A percentile compares a stretch with the other conserved stretches of the same genome.
Conservation (phyloP, 2,888 invertebrate species). For the Plagiodera versicolora region DNA sequence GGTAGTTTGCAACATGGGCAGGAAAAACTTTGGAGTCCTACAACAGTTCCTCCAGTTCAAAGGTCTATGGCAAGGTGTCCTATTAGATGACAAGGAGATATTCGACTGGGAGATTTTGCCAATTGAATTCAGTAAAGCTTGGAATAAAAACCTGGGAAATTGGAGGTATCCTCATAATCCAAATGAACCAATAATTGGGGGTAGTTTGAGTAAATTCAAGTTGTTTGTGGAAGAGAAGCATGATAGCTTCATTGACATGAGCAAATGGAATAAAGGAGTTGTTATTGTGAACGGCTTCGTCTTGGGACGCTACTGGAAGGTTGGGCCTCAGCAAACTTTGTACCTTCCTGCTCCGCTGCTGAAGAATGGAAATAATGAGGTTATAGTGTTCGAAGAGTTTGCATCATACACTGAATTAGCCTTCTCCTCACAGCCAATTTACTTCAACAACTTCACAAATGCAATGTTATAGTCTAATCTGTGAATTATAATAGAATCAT, state of each 20-base stretch:
- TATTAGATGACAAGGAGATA: slow-evolving; percentile 50
- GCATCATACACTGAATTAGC: slow-evolving; percentile 26
- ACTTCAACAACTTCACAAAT: slow-evolving; percentile 9
- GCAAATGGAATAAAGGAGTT: slow-evolving; percentile 79
- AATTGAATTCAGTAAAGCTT: slow-evolving; percentile 54
- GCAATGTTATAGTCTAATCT: background rate
- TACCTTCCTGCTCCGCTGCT: slow-evolving; percentile 79
- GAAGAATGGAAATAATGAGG: slow-evolving; percentile 53
- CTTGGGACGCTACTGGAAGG: slow-evolving; percentile 80
- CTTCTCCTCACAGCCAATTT: slow-evolving; percentile 40
- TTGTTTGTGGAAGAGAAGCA: slow-evolving; percentile 56
- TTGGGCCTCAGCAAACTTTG: slow-evolving; percentile 79
- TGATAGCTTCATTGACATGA: slow-evolving; percentile 78
- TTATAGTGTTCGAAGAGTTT: slow-evolving; percentile 47
- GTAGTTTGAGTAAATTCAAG: slow-evolving; percentile 60
- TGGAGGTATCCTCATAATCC: slow-evolving; percentile 40
- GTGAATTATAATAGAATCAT: background rate
- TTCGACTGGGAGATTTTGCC: slow-evolving; percentile 54
- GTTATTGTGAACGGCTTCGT: slow-evolving; percentile 82
- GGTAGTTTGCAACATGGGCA: slow-evolving; percentile 77
- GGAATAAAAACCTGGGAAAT: slow-evolving; percentile 46
- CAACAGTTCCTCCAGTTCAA: slow-evolving; percentile 50
- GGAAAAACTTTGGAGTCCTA: slow-evolving; percentile 63
- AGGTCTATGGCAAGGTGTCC: slow-evolving; percentile 53
- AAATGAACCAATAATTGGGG: slow-evolving; percentile 50